A percentile compares a stretch with the other conserved stretches of the same genome.
Conservation (phyloP, 1,140 invertebrate genomes). For the Planococcus citri region DNA sequence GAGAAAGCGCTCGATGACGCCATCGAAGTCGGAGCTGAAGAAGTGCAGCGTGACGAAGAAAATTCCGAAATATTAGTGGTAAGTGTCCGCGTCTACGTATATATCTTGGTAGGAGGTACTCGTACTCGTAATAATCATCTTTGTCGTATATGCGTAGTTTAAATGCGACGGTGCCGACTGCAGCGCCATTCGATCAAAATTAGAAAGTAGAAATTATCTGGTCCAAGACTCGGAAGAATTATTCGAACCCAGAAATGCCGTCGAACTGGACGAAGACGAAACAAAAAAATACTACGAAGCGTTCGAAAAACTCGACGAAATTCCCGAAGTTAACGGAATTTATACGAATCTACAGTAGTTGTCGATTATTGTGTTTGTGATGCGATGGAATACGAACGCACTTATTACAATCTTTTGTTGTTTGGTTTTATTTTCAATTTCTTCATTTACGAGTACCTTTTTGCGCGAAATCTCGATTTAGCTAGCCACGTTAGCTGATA, state of each 20-base stretch:
- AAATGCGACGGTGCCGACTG: neutral
- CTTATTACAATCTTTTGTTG: no score
- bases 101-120: neutral
- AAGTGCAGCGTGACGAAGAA: slow-evolving; percentile 40
- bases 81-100: neutral
- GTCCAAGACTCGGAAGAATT: neutral
- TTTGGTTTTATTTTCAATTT: no score
- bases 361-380: no score
- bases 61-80: slow-evolving; percentile 27
- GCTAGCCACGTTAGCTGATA: no score
- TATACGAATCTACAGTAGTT: neutral
- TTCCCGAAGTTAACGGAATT: neutral
- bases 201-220: neutral
- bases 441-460: no score
- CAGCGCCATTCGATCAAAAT: neutral
- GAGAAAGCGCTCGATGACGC: slow-evolving; percentile 47
- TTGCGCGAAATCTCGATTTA: no score
- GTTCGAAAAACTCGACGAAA: neutral
- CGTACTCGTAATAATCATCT: neutral
- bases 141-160: no score
- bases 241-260: neutral
- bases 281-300: neutral
- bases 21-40: slow-evolving; percentile 46
- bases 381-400: no score
- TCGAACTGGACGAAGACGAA: neutral